Evolutionary conservation across 2,888 invertebrate genomes (phyloP).

Genomic region (Hartigia nigra): DNA sequence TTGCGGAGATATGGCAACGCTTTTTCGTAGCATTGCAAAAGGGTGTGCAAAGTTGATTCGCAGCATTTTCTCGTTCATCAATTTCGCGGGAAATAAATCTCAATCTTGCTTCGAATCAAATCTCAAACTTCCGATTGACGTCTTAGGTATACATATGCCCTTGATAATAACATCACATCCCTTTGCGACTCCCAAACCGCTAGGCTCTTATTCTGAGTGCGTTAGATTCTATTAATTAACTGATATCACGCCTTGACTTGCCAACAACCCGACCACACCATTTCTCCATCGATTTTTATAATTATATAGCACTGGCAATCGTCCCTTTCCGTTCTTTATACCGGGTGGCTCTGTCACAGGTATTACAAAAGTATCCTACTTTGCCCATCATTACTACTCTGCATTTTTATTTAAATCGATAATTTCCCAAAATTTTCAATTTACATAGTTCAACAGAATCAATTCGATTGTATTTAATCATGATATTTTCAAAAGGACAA

Average conservation of each 20-base stretch:
- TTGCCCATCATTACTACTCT: background rate
- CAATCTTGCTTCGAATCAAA: background rate
- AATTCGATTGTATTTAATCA: background rate
- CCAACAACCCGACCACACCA: background rate
- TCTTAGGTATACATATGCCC: background rate
- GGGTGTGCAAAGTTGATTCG: background rate
- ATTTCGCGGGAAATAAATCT: background rate
- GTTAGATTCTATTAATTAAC: conserved; percentile 22
- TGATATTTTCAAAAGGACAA: background rate
- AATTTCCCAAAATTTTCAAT: background rate
- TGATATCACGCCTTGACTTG: conserved; percentile 15
- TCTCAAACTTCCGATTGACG: background rate
- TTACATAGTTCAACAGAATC: background rate
- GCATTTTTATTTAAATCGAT: background rate
- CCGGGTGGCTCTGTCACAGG: too few species aligned
- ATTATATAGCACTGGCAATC: background rate
- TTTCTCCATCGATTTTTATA: background rate
- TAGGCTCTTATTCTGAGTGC: conserved; percentile 8
- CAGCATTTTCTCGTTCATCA: background rate
- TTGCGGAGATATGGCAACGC: background rate
- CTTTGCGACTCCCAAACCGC: background rate
- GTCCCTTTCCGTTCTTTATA: background rate
- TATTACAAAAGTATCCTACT: background rate
- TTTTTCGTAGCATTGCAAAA: background rate
- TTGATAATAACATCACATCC: background rate